Evolutionary conservation across 1,140 invertebrate species (phyloP), one percentile per base, ranked within the genome.

Genomic region (Habropoda laboriosa): DNA sequence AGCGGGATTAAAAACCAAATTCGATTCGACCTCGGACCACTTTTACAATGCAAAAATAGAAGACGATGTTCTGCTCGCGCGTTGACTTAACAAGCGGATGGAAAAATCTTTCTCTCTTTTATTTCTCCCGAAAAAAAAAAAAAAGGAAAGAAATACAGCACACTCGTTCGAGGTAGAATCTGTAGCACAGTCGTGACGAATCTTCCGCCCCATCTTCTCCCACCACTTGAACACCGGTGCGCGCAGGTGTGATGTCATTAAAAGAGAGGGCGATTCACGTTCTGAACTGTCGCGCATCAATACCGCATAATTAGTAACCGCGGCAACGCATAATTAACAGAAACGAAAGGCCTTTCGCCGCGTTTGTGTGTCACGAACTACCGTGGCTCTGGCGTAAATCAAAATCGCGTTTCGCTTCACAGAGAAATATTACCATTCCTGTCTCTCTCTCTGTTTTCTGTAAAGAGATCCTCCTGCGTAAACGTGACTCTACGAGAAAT

Each of bases 281-380:
- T 21, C 40, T n/a, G 30, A 77, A 77, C 12, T 18, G 40, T 47
- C 30, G 74, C 24, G 53, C 53, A 45, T 58, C 75, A 40, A 77
- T 77, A 60, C 42, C 61, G 38, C 35, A 61, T 76, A 76, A 76
- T 76, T 76, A 76, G 66, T 77, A 77, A 77, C 64, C 42, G n/a
- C 32, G 32, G 42, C 32, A 35, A 55, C 27, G 61, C 32, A 38
- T 77, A 70, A 77, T 77, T 77, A 77, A 77, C 53, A 68, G 27
- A 27, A 40, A 47, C 60, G 40, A 40, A 45, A 24, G 64, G 18
- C 27, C 21, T 58, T 58, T 40, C 64, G 64, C 7, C 32, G 7
- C 42, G 72, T 77, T 77, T 77, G 2, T 70, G n/a, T 77, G 75
- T 77, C 66, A 77, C 75, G 53, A 77, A 45, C 18, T 13, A 6